These are phyloP conservation scores for Sturnira hondurensis DNA, from an alignment of 2,113 vertebrate species.

Conservation along the genomic window DNA sequence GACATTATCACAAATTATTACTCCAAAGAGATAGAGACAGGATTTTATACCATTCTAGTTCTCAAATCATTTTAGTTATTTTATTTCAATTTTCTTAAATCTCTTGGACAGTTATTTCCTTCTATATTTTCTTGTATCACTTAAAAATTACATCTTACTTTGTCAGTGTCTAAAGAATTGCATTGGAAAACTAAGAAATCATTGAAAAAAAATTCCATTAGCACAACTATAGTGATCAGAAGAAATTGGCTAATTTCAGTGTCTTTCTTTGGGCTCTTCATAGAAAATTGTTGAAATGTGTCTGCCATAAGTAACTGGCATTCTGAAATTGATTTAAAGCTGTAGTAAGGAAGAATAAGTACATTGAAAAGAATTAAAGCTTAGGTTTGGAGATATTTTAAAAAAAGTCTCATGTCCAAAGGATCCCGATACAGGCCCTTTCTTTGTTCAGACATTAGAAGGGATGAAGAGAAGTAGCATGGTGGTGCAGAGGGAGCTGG, in stretches of 20 bases:
- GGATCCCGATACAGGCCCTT: not conserved
- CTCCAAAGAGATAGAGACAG: slow-evolving; percentile 53
- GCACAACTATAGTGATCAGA: slow-evolving; percentile 42
- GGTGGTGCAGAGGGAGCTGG: not conserved
- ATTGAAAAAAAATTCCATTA: slow-evolving; percentile 65
- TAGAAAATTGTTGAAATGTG: slow-evolving; percentile 63
- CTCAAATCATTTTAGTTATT: slow-evolving; percentile 62
- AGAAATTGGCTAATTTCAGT: slow-evolving; percentile 72
- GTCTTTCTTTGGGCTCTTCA: slow-evolving; percentile 56
- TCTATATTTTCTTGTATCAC: slow-evolving; percentile 61
- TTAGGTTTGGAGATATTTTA: slow-evolving; percentile 11
- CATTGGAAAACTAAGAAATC: slow-evolving; percentile 61
- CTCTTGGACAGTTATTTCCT: slow-evolving; percentile 54
- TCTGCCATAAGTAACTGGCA: slow-evolving; percentile 22
- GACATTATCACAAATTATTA: slow-evolving; percentile 69
- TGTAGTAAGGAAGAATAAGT: slow-evolving; percentile 1
- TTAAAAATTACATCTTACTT: slow-evolving; percentile 74
- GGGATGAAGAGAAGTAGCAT: not conserved
- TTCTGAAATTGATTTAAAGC: slow-evolving; percentile 64
- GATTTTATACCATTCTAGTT: slow-evolving; percentile 42
- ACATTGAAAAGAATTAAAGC: slow-evolving; percentile 48
- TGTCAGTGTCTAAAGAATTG: slow-evolving; percentile 40
- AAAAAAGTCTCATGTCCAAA: not conserved
- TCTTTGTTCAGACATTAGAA: not conserved
- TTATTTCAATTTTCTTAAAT: slow-evolving; percentile 65